Conservation (phyloP, 2,113 vertebrate genomes). For the Hucho hucho region DNA sequence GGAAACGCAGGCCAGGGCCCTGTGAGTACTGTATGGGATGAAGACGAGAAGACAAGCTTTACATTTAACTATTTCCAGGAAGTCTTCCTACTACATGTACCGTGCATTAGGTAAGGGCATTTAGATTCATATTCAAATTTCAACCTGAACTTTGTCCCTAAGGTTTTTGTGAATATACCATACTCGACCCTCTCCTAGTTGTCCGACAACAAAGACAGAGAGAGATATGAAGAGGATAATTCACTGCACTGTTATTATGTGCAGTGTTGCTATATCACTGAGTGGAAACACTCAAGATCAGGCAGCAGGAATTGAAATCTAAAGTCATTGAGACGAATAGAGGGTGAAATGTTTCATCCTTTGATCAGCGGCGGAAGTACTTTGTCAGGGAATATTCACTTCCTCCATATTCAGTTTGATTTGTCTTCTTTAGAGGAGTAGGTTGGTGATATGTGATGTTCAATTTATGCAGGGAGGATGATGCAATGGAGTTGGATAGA, state of each 20-base stretch:
- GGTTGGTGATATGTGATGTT: neutral
- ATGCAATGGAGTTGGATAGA: neutral
- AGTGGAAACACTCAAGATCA: neutral
- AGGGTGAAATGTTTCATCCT: neutral
- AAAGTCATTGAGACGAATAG: conserved; percentile 1
- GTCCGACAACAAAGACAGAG: neutral
- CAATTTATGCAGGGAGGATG: neutral
- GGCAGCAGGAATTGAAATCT: neutral
- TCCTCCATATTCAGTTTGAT: conserved; percentile 7
- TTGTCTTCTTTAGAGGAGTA: neutral
- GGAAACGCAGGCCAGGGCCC: too few relatives aligned
- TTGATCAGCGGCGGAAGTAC: neutral
- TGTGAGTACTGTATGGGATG: too few relatives aligned
- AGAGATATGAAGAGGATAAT: neutral
- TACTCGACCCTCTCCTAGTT: neutral
- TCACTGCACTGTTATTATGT: neutral
- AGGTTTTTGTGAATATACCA: neutral
- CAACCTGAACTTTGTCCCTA: neutral
- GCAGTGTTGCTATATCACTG: neutral
- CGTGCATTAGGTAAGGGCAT: neutral
- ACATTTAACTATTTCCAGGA: neutral
- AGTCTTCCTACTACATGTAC: neutral
- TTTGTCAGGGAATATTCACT: neutral
- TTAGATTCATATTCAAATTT: neutral
- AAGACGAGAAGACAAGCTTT: too few relatives aligned